Conservation (phyloP, 2,797 vertebrate species). For the Silurus lanzhouensis region DNA sequence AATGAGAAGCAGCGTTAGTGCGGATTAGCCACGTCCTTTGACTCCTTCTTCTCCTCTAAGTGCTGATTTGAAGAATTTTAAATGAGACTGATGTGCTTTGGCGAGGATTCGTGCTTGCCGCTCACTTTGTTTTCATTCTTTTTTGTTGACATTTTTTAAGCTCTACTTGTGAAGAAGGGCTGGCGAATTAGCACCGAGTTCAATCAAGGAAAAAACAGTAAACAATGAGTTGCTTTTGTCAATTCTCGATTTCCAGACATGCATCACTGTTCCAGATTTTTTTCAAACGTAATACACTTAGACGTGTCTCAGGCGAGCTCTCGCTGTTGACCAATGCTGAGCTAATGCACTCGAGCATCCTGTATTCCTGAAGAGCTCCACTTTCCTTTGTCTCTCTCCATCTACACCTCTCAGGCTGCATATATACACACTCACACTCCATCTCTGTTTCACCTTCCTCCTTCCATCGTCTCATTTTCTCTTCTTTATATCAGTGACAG, state of each 20-base stretch:
- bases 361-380: conserved; percentile 14
- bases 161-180: conserved; percentile 4
- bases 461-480: conserved; percentile 34
- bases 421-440: neutral
- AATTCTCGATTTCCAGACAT: neutral
- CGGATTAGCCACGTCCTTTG: conserved; percentile 7
- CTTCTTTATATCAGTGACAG: conserved; percentile 48
- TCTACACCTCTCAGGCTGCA: conserved; percentile 2
- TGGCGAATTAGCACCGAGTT: neutral
- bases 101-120: neutral
- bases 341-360: conserved; percentile 32
- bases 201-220: neutral
- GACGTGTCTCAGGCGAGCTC: neutral
- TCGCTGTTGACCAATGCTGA: neutral
- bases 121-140: neutral
- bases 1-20: neutral
- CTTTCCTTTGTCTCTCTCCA: conserved; percentile 29
- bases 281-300: neutral
- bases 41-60: conserved; percentile 1
- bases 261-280: neutral
- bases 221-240: conserved; percentile 2
- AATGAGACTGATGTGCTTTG: conserved; percentile 5
- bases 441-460: conserved; percentile 22
- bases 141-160: neutral
- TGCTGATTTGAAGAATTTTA: conserved; percentile 28